These are phyloP conservation scores for Chaitophorus viminalis DNA, from an alignment of 2,888 invertebrate genomes.

Conservation along the genomic window DNA sequence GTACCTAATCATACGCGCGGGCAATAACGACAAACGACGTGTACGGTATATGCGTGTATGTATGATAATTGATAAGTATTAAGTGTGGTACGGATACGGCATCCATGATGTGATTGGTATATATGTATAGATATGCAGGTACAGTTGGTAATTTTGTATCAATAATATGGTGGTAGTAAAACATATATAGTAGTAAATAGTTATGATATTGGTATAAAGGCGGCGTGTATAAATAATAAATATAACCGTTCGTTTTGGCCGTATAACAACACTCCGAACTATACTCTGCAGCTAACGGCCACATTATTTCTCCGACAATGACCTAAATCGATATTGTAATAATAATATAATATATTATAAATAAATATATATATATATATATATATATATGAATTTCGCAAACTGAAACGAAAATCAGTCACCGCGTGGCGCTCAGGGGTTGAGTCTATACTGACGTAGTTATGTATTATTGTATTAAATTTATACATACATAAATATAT, in stretches of 20 bases:
- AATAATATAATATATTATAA: conserved; percentile 9
- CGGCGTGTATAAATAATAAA: not conserved
- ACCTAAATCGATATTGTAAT: conserved; percentile 26
- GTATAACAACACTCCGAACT: not conserved
- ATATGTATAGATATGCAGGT: no score
- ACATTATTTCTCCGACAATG: conserved; percentile 28
- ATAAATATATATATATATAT: no score
- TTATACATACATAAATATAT: not conserved
- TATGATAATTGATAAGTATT: no score
- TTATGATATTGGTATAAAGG: not conserved
- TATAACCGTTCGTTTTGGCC: conserved; percentile 15
- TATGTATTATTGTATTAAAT: not conserved
- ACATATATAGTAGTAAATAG: no score
- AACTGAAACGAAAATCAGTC: conserved; percentile 25
- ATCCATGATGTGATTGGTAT: no score
- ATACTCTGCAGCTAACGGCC: conserved; percentile 25
- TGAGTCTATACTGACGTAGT: not conserved
- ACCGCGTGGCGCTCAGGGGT: not conserved
- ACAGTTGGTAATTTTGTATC: not conserved
- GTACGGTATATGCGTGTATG: no score
- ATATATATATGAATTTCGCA: conserved; percentile 14
- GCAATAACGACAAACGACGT: no score
- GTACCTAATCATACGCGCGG: no score
- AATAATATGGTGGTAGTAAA: no score
- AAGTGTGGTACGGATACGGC: no score